Evolutionary conservation across 1,140 invertebrate species (phyloP).

Genomic region (Drosophila murphyi): DNA sequence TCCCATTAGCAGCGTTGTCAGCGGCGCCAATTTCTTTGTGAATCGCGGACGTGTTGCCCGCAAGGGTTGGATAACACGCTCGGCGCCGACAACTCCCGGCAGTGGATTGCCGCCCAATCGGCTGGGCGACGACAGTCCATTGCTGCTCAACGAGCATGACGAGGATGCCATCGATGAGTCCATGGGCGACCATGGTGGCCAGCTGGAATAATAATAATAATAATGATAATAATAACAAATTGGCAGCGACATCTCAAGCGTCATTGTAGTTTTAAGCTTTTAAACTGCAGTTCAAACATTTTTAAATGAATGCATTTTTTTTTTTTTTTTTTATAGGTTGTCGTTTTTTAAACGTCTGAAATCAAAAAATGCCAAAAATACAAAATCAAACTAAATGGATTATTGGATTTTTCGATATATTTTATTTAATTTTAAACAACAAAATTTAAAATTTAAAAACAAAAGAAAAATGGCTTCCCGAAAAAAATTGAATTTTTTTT

Average conservation of each 20-base stretch:
- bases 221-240: background rate
- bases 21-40: conserved; percentile 71
- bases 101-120: conserved; percentile 85
- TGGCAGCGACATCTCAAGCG: background rate
- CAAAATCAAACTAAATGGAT: background rate
- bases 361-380: conserved; percentile 12
- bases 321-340: background rate
- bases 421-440: too few relatives aligned
- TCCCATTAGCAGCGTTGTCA: conserved; percentile 75
- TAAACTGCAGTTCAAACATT: background rate
- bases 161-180: conserved; percentile 84
- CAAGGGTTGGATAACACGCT: conserved; percentile 88
- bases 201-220: conserved; percentile 21
- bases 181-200: conserved; percentile 27
- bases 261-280: conserved; percentile 10
- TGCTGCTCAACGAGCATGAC: conserved; percentile 85
- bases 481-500: background rate
- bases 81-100: conserved; percentile 90
- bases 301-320: too few relatives aligned
- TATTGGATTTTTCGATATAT: too few relatives aligned
- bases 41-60: conserved; percentile 62
- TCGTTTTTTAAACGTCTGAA: background rate
- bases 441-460: background rate
- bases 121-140: conserved; percentile 87
- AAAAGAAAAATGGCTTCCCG: background rate